phyloP scores from a whole-genome alignment of 2,888 invertebrate genomes.

The Cantharis lateralis region DNA sequence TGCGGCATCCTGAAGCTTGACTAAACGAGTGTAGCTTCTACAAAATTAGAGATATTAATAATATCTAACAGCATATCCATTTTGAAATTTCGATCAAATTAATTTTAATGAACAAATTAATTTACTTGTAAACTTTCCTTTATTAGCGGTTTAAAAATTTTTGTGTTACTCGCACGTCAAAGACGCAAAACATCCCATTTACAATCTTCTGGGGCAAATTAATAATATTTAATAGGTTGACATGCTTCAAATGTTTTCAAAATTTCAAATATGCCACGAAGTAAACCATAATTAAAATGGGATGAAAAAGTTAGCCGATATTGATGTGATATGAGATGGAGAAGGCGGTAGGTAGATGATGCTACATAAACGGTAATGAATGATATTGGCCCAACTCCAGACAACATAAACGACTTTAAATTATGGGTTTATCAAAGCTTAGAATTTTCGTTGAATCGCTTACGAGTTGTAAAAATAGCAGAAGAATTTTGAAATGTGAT shows the following conservation, averaged over 20 bases:
- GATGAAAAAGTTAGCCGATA: conserved; percentile 8
- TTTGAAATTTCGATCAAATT: not conserved
- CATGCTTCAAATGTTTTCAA: not conserved
- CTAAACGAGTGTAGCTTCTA: not conserved
- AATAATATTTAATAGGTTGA: not conserved
- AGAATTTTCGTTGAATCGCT: not conserved
- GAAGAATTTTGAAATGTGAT: not conserved
- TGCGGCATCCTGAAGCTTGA: not conserved
- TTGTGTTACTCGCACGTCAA: not conserved
- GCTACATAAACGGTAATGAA: conserved; percentile 13
- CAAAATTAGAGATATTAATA: not conserved
- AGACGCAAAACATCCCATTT: not conserved
- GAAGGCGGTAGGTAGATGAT: conserved; percentile 17
- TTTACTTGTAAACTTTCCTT: not conserved
- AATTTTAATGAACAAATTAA: not conserved
- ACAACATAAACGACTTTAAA: conserved; percentile 7
- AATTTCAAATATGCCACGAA: not conserved
- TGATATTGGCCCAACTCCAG: conserved; percentile 13
- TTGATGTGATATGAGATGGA: conserved; percentile 16
- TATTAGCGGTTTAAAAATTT: not conserved
- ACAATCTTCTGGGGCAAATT: not conserved
- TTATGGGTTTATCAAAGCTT: conserved; percentile 8
- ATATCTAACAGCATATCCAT: not conserved
- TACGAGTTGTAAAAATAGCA: not conserved
- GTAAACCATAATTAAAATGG: not conserved